A percentile compares a stretch with the other conserved stretches of the same genome.
Conservation (phyloP, 2,888 invertebrate genomes). For the Tinea pellionella region DNA sequence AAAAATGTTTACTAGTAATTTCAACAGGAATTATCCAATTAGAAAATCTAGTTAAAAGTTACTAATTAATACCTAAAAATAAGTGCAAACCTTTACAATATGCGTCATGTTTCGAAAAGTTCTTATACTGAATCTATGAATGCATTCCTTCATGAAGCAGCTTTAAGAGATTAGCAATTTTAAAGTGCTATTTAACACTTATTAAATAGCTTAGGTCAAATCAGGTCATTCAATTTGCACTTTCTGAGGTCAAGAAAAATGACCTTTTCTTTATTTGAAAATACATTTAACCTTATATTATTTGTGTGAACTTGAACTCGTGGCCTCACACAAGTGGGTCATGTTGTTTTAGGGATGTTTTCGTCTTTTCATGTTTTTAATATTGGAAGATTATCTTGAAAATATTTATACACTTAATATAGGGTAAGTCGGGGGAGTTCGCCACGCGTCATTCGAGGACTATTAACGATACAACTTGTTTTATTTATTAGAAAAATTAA, state of each 20-base stretch:
- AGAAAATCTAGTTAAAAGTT: too few species aligned
- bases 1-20: too few species aligned
- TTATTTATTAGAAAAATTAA: too few species aligned
- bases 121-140: background rate
- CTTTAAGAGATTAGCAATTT: constrained; percentile 6
- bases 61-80: background rate
- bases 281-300: background rate
- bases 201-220: background rate
- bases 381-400: background rate
- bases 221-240: constrained; percentile 12
- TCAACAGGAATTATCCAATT: too few species aligned
- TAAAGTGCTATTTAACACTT: constrained; percentile 7
- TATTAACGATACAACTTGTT: too few species aligned
- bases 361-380: background rate
- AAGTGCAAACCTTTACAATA: background rate
- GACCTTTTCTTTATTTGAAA: background rate
- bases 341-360: background rate
- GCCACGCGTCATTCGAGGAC: too few species aligned
- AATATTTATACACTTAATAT: too few species aligned
- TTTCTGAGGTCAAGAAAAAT: background rate
- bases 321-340: background rate
- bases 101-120: background rate
- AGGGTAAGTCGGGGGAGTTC: too few species aligned
- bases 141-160: background rate
- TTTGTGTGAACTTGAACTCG: background rate